These are phyloP conservation scores for Ophion obscuratus DNA, from an alignment of 2,888 invertebrate genomes.

Conservation along the genomic window DNA sequence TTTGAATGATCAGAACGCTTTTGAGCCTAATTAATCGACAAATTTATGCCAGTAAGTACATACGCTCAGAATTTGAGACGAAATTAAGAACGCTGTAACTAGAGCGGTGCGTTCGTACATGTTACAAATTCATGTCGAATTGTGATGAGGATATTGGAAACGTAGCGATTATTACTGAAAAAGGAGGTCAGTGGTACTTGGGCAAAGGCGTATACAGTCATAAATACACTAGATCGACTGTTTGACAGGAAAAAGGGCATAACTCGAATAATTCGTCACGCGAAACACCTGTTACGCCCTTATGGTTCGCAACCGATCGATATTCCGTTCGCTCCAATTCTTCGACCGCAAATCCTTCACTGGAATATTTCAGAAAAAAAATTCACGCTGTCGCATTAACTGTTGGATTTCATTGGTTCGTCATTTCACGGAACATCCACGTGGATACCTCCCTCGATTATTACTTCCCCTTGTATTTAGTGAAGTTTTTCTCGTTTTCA, in stretches of 20 bases:
- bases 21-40: no score
- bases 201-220: slow-evolving; percentile 22
- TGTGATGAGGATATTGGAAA: slow-evolving; percentile 1
- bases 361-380: slow-evolving; percentile 44
- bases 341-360: slow-evolving; percentile 26
- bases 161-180: slow-evolving; percentile 49
- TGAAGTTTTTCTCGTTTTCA: no score
- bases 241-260: neutral
- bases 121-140: slow-evolving; percentile 29
- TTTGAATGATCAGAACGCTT: no score
- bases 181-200: slow-evolving; percentile 51
- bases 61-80: neutral
- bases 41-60: no score
- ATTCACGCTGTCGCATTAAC: slow-evolving; percentile 56
- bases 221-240: slow-evolving; percentile 18
- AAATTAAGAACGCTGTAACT: slow-evolving; percentile 13
- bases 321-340: slow-evolving; percentile 47
- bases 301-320: neutral
- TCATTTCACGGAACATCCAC: slow-evolving; percentile 23
- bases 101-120: slow-evolving; percentile 21
- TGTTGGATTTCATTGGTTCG: no score
- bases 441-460: slow-evolving; percentile 21
- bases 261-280: slow-evolving; percentile 1
- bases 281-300: neutral
- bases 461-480: neutral